These are phyloP conservation scores for Margaritifera margaritifera DNA, from an alignment of 2,888 invertebrate genomes.

Conservation along the genomic window DNA sequence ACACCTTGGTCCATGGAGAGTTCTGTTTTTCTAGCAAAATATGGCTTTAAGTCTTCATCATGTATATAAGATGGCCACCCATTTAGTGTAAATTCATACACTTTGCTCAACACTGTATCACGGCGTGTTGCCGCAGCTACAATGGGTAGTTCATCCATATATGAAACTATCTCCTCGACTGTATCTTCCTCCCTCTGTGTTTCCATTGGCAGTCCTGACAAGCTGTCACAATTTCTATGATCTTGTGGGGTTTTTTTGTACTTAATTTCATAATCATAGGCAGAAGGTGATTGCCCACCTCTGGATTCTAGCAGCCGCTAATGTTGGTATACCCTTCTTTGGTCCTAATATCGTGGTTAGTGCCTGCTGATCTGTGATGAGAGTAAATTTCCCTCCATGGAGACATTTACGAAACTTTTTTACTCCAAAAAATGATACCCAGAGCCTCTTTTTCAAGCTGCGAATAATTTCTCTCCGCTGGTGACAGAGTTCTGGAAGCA, in stretches of 20 bases:
- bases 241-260: conserved; percentile 48
- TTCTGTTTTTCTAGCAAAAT: too few relatives aligned
- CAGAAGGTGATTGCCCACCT: conserved; percentile 58
- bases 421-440: conserved; percentile 65
- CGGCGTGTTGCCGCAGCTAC: conserved; percentile 12
- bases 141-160: conserved; percentile 10
- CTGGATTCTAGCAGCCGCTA: conserved; percentile 54
- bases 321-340: too few relatives aligned
- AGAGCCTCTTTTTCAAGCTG: conserved; percentile 70
- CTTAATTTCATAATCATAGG: conserved; percentile 63
- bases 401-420: conserved; percentile 71
- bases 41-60: too few relatives aligned
- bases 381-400: conserved; percentile 69
- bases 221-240: conserved; percentile 65
- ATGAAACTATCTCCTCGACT: conserved; percentile 2
- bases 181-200: conserved; percentile 7
- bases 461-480: conserved; percentile 67
- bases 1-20: too few relatives aligned
- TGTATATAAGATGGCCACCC: too few relatives aligned
- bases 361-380: conserved; percentile 66
- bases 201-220: conserved; percentile 52
- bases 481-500: conserved; percentile 62
- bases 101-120: conserved; percentile 6
- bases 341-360: too few relatives aligned
- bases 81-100: too few relatives aligned